These are phyloP conservation scores for Proisotoma minuta DNA, from an alignment of 2,888 invertebrate species.

Conservation along the genomic window DNA sequence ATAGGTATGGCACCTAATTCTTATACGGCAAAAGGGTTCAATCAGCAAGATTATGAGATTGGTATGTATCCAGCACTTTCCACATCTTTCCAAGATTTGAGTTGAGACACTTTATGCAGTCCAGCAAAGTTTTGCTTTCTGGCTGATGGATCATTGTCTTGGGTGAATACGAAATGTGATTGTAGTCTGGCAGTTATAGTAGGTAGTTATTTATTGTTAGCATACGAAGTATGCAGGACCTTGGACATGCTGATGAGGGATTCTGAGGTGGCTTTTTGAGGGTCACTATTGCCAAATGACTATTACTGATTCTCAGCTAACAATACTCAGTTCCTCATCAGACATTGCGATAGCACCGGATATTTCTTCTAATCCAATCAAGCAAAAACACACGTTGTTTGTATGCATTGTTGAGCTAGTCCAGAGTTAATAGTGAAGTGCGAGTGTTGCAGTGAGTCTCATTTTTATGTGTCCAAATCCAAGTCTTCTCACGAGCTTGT, in stretches of 20 bases:
- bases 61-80: no score
- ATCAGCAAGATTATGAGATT: no score
- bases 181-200: not conserved
- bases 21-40: no score
- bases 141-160: no score
- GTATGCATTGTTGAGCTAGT: no score
- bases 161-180: slow-evolving; percentile 2
- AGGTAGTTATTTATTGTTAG: not conserved
- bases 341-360: slow-evolving; percentile 21
- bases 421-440: no score
- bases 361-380: slow-evolving; percentile 2
- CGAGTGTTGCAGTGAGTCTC: no score
- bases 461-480: slow-evolving; percentile 5
- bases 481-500: not conserved
- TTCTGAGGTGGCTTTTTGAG: slow-evolving; percentile 45
- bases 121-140: no score
- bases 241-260: slow-evolving; percentile 44
- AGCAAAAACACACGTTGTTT: not conserved
- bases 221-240: slow-evolving; percentile 31
- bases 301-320: slow-evolving; percentile 36
- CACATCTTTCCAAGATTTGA: no score
- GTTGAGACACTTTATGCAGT: no score
- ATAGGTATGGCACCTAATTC: slow-evolving; percentile 2
- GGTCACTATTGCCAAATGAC: slow-evolving; percentile 45
- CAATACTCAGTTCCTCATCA: slow-evolving; percentile 43